Percentiles rank a stretch among this genome's conserved stretches.
Evolutionary conservation across 2,888 invertebrate genomes (phyloP).

Genomic region (Lepetodrilus schrolli): DNA sequence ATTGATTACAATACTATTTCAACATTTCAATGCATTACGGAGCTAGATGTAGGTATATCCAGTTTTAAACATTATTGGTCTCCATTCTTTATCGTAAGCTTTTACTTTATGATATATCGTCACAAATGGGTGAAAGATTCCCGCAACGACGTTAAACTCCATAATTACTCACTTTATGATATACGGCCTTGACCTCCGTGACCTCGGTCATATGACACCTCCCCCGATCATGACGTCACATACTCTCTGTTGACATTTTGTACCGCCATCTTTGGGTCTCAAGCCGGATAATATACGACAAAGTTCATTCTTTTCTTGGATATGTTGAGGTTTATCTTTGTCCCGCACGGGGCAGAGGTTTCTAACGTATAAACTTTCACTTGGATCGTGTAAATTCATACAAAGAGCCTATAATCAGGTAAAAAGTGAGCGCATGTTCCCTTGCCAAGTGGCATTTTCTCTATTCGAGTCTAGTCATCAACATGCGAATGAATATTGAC

Average conservation of each 20-base stretch:
- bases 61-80: no score
- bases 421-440: not conserved
- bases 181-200: constrained; percentile 31
- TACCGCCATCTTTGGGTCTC: constrained; percentile 47
- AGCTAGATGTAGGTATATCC: no score
- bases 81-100: no score
- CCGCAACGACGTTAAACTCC: no score
- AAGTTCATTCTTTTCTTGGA: constrained; percentile 30
- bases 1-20: no score
- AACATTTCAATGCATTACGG: no score
- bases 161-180: no score
- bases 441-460: constrained; percentile 23
- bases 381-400: not conserved
- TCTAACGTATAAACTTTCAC: constrained; percentile 10
- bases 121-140: no score
- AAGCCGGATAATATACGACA: constrained; percentile 39
- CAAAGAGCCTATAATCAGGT: constrained; percentile 3
- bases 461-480: not conserved
- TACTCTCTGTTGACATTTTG: constrained; percentile 52
- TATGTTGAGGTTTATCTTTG: constrained; percentile 34
- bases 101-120: no score
- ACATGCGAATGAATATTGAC: not conserved
- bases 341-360: constrained; percentile 6
- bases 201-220: constrained; percentile 44
- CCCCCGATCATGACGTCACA: constrained; percentile 50